Conservation (phyloP, 2,888 invertebrate genomes). For the Drosophila crucigera region DNA sequence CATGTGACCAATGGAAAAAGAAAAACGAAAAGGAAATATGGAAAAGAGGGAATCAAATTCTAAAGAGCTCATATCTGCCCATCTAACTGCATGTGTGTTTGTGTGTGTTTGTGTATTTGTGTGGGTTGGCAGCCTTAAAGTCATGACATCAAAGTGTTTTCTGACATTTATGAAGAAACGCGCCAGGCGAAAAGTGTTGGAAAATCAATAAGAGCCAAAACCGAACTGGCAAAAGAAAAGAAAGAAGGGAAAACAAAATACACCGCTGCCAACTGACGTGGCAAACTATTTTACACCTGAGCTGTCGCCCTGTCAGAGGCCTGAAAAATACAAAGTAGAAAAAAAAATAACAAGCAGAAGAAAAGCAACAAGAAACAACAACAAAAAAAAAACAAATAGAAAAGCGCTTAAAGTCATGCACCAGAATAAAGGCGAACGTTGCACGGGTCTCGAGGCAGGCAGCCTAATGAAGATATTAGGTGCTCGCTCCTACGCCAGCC, state of each 20-base stretch:
- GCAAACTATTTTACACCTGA: constrained; percentile 79
- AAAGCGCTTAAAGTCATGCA: constrained; percentile 62
- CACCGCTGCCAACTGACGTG: constrained; percentile 63
- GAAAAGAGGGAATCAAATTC: constrained; percentile 44
- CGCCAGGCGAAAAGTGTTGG: constrained; percentile 58
- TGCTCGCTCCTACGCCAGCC: constrained; percentile 3
- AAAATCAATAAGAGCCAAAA: constrained; percentile 65
- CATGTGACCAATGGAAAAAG: constrained; percentile 45
- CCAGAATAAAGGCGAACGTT: constrained; percentile 17
- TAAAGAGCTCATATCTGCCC: constrained; percentile 41
- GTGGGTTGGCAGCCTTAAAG: constrained; percentile 56
- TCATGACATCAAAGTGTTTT: constrained; percentile 79
- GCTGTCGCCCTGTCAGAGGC: constrained; percentile 69
- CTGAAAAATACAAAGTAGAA: constrained; percentile 29
- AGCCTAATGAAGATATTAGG: constrained; percentile 68
- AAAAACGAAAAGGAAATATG: constrained; percentile 12
- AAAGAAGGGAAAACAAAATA: constrained; percentile 30
- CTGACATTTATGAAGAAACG: constrained; percentile 68
- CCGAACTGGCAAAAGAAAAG: constrained; percentile 48
- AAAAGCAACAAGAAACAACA: constrained; percentile 1
- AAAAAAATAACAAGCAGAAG: constrained; percentile 31
- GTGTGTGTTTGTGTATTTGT: constrained; percentile 1
- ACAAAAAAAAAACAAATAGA: constrained; percentile 38
- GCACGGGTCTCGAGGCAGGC: constrained; percentile 14
- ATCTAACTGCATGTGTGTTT: constrained; percentile 12